Base-by-base conservation (phyloP, 1,140 invertebrate species). In the Scaptomyza graminum region DNA sequence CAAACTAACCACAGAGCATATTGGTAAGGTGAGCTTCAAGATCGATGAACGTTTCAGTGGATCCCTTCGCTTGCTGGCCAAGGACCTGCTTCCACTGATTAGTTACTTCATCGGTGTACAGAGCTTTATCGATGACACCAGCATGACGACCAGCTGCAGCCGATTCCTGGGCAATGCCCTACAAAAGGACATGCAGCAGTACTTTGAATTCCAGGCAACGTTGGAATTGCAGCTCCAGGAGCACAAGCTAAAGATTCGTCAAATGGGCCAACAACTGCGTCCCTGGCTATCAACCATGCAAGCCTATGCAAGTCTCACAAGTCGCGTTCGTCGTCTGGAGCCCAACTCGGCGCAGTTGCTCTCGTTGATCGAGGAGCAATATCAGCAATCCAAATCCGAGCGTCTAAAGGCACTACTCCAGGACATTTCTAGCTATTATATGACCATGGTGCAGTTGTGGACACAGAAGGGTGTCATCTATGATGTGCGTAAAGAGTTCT, bases 401-500 rank as follows among this genome's bases (percentile, higher is more conserved):
- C 31, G 56, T 0, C 22, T 82, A 0, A 22, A 16, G 6, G 7
- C 25, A 13, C n/a, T 79, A 9, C 2, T 87, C 11, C 41, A 28
- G 0, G 52, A 52, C 0, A 69, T 79, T 0, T 56, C 72, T 0
- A 34, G 57, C 1, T 31, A 51, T n/a, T 88, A 88, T 28, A 89
- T 88, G 83, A 88, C 88, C 15, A 79, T 89, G 22, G 84, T 88
- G 6, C 84, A 88, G 37, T 13, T 83, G 11, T 88, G 83, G 83
- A 83, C 57, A 0, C 83, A 88, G 22, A 83, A 89, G 46, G 83
- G 83, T 0, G 47, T 83, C 0, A 37, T 88, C 6, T 79, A 79
- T 50, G 83, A 88, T 18, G 8, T 50, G 0, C 62, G 68, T 0
- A 22, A 49, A 1, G 84, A 88, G 49, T 88, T 88, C 28, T 88